A percentile compares a stretch with the other conserved stretches of the same genome.
Conservation (phyloP, 2,888 invertebrate species). For the Aspidiotus rigidus region DNA sequence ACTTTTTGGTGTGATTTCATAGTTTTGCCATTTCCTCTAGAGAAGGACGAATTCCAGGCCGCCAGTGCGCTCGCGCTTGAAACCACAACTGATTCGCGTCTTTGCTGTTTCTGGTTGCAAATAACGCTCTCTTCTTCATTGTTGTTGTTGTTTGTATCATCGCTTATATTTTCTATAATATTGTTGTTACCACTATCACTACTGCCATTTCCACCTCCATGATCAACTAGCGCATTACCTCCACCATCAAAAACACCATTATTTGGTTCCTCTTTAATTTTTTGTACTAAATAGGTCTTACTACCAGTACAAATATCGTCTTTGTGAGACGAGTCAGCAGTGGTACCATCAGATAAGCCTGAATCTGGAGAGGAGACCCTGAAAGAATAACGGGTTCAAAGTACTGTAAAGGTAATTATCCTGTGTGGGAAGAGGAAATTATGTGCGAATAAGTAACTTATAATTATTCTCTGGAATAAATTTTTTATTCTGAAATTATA, state of each 20-base stretch:
- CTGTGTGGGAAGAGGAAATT: no score
- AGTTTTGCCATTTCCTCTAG: conserved; percentile 59
- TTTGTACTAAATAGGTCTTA: conserved; percentile 20
- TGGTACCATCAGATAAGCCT: conserved; percentile 36
- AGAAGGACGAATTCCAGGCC: conserved; percentile 37
- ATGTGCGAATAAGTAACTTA: no score
- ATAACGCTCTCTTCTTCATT: conserved; percentile 18
- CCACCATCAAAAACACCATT: conserved; percentile 49
- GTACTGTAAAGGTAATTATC: background rate
- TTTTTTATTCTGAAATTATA: background rate
- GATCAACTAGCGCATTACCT: conserved; percentile 38
- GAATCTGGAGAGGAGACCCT: conserved; percentile 38
- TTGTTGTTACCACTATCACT: conserved; percentile 38
- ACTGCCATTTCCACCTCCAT: conserved; percentile 35
- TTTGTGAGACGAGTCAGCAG: background rate
- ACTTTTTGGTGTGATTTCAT: conserved; percentile 35
- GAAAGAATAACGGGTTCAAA: conserved; percentile 22
- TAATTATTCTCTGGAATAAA: no score
- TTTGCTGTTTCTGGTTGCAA: conserved; percentile 40
- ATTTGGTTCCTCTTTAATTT: conserved; percentile 46
- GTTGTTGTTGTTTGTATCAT: background rate
- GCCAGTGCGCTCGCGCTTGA: conserved; percentile 33
- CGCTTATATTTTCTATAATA: conserved; percentile 35
- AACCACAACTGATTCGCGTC: conserved; percentile 36
- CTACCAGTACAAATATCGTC: conserved; percentile 2